A percentile compares a stretch with the other conserved stretches of the same genome.
phyloP scores from a whole-genome alignment of 2,797 vertebrate genomes.

The Hippopotamyrus pictus region DNA sequence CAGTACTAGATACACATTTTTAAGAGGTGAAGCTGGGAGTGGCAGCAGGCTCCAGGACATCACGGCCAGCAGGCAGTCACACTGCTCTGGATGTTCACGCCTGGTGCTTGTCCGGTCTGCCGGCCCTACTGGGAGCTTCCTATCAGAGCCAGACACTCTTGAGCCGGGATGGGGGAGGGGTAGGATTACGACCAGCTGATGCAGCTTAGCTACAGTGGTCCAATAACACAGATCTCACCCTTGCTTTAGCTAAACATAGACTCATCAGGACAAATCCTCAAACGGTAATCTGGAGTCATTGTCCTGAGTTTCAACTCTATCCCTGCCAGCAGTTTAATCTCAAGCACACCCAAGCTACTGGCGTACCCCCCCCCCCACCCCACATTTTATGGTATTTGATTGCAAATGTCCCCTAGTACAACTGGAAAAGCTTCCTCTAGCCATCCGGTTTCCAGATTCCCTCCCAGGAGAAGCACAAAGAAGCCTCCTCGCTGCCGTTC shows the following conservation, averaged over 20 bases:
- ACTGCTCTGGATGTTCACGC: not conserved
- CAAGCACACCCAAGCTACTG: not conserved
- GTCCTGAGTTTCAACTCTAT: not conserved
- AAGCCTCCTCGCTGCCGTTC: not conserved
- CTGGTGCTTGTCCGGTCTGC: not conserved
- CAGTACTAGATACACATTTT: not conserved
- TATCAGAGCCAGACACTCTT: not conserved
- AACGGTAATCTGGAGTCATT: not conserved
- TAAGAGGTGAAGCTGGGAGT: not conserved
- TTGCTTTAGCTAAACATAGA: not conserved
- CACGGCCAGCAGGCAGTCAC: not conserved
- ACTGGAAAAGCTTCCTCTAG: not conserved
- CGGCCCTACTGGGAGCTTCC: not conserved
- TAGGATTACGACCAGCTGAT: not conserved
- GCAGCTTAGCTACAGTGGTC: not conserved
- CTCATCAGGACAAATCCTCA: not conserved
- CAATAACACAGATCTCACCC: not conserved
- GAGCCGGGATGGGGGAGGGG: not conserved
- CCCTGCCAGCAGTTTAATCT: not conserved
- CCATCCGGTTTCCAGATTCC: not conserved
- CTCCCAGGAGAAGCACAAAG: slow-evolving; percentile 1
- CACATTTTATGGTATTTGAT: not conserved
- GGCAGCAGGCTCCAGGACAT: not conserved
- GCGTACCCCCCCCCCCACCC: not conserved
- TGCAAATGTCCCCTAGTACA: not conserved